These are phyloP conservation scores for Herpetotheres cachinnans DNA, from an alignment of 2,113 vertebrate species.

Conservation along the genomic window DNA sequence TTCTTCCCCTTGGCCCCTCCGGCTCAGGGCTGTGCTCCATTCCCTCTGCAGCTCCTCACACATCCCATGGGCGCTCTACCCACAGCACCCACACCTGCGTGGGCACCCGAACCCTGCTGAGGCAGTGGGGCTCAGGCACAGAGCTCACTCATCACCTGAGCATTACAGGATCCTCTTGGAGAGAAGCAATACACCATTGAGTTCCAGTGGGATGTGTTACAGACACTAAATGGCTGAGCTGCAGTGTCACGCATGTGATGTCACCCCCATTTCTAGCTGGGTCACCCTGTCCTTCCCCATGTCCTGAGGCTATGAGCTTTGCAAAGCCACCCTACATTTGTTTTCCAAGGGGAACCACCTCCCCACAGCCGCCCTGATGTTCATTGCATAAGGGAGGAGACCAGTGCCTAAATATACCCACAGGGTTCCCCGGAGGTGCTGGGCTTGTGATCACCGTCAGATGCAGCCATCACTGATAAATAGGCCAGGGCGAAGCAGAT, in stretches of 20 bases:
- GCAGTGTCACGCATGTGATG: rapidly evolving
- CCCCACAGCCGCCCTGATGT: background rate
- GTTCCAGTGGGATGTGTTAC: rapidly evolving
- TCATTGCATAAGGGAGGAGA: background rate
- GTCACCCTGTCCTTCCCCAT: background rate
- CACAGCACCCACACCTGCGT: rapidly evolving
- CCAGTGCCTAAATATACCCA: background rate
- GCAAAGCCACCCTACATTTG: background rate
- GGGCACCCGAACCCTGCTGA: background rate
- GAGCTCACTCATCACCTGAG: rapidly evolving
- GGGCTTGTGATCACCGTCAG: background rate
- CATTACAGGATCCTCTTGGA: too few relatives aligned
- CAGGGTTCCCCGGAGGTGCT: background rate
- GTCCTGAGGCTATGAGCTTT: background rate
- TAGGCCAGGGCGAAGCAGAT: background rate
- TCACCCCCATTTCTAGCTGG: background rate
- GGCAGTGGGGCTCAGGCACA: rapidly evolving
- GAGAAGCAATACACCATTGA: rapidly evolving
- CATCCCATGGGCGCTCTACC: rapidly evolving
- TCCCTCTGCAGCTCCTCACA: background rate
- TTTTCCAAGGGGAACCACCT: background rate
- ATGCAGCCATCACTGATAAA: rapidly evolving
- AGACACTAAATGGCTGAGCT: rapidly evolving
- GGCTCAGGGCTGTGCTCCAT: background rate
- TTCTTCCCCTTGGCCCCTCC: background rate